Base-by-base conservation (phyloP, 2,888 invertebrate genomes). In the Hanleya hanleyi region DNA sequence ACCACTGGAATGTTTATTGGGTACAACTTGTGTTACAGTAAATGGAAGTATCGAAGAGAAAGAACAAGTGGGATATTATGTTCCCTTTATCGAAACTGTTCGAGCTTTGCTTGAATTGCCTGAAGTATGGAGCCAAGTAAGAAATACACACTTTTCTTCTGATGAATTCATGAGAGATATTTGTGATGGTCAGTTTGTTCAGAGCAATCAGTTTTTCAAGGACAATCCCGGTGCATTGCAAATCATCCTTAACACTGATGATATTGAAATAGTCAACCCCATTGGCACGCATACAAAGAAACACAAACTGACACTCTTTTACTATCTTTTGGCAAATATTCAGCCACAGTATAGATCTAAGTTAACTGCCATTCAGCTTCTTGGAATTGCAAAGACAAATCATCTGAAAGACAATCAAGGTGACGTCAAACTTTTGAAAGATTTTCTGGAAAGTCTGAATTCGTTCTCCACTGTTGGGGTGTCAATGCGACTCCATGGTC, bases 281-380 rank as follows among this genome's bases (percentile, higher is more conserved):
- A n/a, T 73, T 5, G 73, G 73, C 2, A 1, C 65, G 32, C 65
- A 73, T 50, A 38, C 32, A n/a, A 71, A 73, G 47, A 73, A 73
- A 70, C 73, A 73, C 41, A 73, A 73, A 47, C 32, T 73, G 15
- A 37, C 70, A n/a, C 71, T 73, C 70, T 65, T 73, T 29, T 71
- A 71, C 66, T 72, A 47, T 26, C 29, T 65, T 22, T 22, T 73
- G 9, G 36, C 15, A 35, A 73, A 73, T 61, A 69, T 73, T 9
- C 73, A 70, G 15, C 49, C 66, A 29, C 5, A 73, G 26, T 71
- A 49, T 38, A 35, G 70, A 29, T 71, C 73, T 26, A 41, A 61
- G n/a, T 41, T 73, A n/a, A 51, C 4, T 50, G 32, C 49, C 18
- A 73, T 71, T 5, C 51, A 65, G 18, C 67, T 73, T 36, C 22